These are phyloP conservation scores for Chaetodon trifasciatus DNA, from an alignment of 2,797 vertebrate genomes.

Conservation along the genomic window DNA sequence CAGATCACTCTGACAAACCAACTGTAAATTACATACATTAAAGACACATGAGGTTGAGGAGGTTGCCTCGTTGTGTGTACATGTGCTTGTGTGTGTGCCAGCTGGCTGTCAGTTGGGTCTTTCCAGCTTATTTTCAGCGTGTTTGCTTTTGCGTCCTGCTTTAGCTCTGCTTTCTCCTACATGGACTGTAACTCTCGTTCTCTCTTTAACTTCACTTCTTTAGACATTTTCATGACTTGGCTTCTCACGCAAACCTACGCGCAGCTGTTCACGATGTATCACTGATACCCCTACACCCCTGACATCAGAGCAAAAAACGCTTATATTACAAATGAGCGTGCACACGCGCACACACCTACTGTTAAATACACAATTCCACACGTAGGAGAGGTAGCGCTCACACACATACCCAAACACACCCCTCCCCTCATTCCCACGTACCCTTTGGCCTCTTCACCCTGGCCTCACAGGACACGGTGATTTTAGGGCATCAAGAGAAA, in stretches of 20 bases:
- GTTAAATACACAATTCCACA: slow-evolving; percentile 40
- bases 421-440: slow-evolving; percentile 66
- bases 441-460: slow-evolving; percentile 70
- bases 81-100: slow-evolving; percentile 30
- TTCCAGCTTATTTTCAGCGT: slow-evolving; percentile 12
- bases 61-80: slow-evolving; percentile 20
- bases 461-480: slow-evolving; percentile 70
- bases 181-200: slow-evolving; percentile 44
- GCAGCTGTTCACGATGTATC: slow-evolving; percentile 87
- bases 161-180: slow-evolving; percentile 14
- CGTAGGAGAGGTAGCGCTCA: slow-evolving; percentile 46
- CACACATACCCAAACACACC: slow-evolving; percentile 65
- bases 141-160: slow-evolving; percentile 17
- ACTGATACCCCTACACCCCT: slow-evolving; percentile 75
- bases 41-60: slow-evolving; percentile 50
- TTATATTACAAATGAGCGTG: slow-evolving; percentile 47
- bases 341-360: slow-evolving; percentile 3
- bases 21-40: slow-evolving; percentile 89
- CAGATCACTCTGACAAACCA: slow-evolving; percentile 89
- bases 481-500: slow-evolving; percentile 64
- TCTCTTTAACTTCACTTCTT: slow-evolving; percentile 53
- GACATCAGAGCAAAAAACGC: slow-evolving; percentile 79
- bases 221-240: slow-evolving; percentile 73
- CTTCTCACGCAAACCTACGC: slow-evolving; percentile 79
- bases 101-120: slow-evolving; percentile 48